Evolutionary conservation across 1,140 invertebrate species (phyloP), one percentile per base, ranked within the genome.

Genomic region (Trachymyrmex septentrionalis): DNA sequence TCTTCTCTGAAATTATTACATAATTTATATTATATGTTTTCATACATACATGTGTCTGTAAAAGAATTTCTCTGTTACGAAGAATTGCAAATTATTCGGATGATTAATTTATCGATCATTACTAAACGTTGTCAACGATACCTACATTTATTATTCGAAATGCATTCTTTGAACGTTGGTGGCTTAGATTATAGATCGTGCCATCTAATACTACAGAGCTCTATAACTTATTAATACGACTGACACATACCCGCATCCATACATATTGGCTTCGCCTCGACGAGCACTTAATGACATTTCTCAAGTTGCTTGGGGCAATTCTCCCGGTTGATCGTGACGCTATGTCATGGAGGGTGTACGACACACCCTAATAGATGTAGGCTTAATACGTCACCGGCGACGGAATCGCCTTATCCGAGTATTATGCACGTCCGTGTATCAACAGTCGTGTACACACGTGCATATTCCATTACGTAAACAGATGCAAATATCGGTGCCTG

Each of bases 261-360:
- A 63, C 30, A 90, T 90, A 92, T 92, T 90, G 88, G 88, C 77
- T 69, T 80, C 88, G 92, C 86, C 86, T 92, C 87, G 86, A 86
- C 86, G 84, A 89, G 85, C 87, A 85, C 82, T 87, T 90, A 91
- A 93, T 90, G 91, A 91, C 90, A 90, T 93, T 92, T 92, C 88
- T 89, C 88, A 89, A 91, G 86, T 89, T 82, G 92, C 91, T 88
- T 75, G 80, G 84, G 87, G 91, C 92, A 87, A 91, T 91, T 92
- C 86, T 69, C 67, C 72, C 71, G 69, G 87, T 71, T 78, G 87
- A 90, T 91, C 71, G 44, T 67, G 53, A 63, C 55, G 67, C 63
- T 55, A 27, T 53, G 24, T 67, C 80, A 57, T 16, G 61, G 76
- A 87, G 86, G 82, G 71, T 71, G 73, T 61, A 81, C 71, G 88